Conservation (phyloP, 1,140 invertebrate species). For the Amphibalanus amphitrite region DNA sequence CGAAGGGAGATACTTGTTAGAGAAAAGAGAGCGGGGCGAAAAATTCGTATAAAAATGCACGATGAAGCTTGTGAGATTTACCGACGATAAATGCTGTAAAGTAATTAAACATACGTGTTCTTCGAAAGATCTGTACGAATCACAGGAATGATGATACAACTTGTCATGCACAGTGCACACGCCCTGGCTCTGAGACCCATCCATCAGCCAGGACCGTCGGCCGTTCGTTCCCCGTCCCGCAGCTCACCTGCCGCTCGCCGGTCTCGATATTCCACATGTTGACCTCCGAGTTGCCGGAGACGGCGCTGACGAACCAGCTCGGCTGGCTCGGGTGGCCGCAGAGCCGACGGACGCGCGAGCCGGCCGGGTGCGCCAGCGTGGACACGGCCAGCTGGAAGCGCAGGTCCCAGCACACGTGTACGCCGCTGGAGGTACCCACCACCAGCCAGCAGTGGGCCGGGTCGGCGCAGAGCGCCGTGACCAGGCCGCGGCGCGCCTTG, state of each 20-base stretch:
- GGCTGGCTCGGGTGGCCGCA: constrained; percentile 59
- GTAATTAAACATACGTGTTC: too few species aligned
- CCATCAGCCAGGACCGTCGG: too few species aligned
- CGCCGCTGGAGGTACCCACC: constrained; percentile 67
- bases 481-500: constrained; percentile 51
- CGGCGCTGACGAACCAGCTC: constrained; percentile 66
- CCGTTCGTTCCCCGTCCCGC: too few species aligned
- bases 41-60: too few species aligned
- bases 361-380: constrained; percentile 51
- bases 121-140: too few species aligned
- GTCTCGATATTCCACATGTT: constrained; percentile 83
- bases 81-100: too few species aligned
- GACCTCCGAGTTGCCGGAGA: constrained; percentile 76
- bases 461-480: constrained; percentile 71
- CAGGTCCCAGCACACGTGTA: constrained; percentile 78
- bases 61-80: too few species aligned
- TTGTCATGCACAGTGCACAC: too few species aligned
- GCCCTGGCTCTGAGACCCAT: too few species aligned
- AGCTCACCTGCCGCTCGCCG: constrained; percentile 26
- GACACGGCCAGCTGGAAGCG: constrained; percentile 77
- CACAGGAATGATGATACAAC: too few species aligned
- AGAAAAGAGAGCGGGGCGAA: too few species aligned
- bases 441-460: constrained; percentile 64
- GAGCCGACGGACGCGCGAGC: constrained; percentile 48
- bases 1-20: too few species aligned